phyloP scores from a whole-genome alignment of 2,113 vertebrate genomes.

The Petrocephalus microphthalmus region DNA sequence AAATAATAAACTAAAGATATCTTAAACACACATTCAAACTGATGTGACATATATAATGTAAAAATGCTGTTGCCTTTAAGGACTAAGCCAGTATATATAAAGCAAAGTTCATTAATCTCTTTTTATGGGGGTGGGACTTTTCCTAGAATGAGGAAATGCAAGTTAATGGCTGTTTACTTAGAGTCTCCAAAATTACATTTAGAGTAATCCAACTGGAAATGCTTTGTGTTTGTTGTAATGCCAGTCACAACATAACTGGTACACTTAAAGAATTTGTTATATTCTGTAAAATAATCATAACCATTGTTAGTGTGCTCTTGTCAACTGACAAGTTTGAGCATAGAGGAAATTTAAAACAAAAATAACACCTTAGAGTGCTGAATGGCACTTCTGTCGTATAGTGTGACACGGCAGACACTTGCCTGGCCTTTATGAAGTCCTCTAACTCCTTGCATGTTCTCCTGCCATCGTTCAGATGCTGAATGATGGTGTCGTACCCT shows the following conservation, averaged over 20 bases:
- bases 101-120: not conserved
- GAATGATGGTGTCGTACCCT: constrained; percentile 82
- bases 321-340: not conserved
- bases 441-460: constrained; percentile 94
- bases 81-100: not conserved
- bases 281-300: not conserved
- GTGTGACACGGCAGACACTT: not conserved
- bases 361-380: not conserved
- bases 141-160: constrained; percentile 12
- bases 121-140: not conserved
- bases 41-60: not conserved
- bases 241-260: not conserved
- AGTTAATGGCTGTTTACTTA: not conserved
- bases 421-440: constrained; percentile 94
- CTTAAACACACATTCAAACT: not conserved
- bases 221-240: not conserved
- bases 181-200: not conserved
- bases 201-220: constrained; percentile 4
- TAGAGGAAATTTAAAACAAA: not conserved
- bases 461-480: constrained; percentile 80
- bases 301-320: not conserved
- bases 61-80: not conserved
- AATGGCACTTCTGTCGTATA: not conserved
- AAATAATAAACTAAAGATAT: not conserved
- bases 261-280: constrained; percentile 1